Evolutionary conservation across 2,888 invertebrate genomes (phyloP), one percentile per base, ranked within the genome.

Genomic region (Drosophila merina): DNA sequence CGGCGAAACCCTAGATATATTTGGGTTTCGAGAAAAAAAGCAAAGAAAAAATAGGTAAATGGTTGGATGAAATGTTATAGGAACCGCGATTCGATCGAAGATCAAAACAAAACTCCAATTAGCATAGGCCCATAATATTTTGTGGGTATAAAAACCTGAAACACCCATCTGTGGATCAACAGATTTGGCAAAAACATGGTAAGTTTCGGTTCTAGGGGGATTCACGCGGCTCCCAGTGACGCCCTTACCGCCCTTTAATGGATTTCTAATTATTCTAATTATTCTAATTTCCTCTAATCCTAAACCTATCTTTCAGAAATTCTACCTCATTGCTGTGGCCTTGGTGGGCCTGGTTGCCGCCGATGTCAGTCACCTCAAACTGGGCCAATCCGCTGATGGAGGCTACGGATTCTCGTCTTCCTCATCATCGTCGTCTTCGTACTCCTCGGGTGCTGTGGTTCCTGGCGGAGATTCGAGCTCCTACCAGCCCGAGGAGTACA

Each of bases 281-380:
- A 28, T 28, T 28, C 20, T 28, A 28, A 28, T 20, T 12, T n/a
- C 10, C 33, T n/a, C 8, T 4, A 1, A 36, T 0, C 30, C 28
- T 14, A 14, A 14, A 14, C 14, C 12, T 10, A 25, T 10, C 14
- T 5, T 57, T 25, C 56, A 89, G 89, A 76, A 89, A 51, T 71
- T 79, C 54, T 57, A 71, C 30, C 57, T 87, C 59, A 60, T 80
- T 38, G 57, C 80, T 10, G 64, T 89, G 56, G 73, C 82, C 5
- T 48, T 89, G 4, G 20, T 86, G 47, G 77, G 77, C 55, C 36
- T 66, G 6, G 88, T 66, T 12, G 62, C 74, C 12, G 90, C 88
- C 47, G 89, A 89, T 75, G 89, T 89, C 26, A 86, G 84, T 33
- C 88, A 86, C 42, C 77, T 89, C 20, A 79, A 75, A 12, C 72